Conservation (phyloP, 1,140 invertebrate species). For the Bombus superbus region DNA sequence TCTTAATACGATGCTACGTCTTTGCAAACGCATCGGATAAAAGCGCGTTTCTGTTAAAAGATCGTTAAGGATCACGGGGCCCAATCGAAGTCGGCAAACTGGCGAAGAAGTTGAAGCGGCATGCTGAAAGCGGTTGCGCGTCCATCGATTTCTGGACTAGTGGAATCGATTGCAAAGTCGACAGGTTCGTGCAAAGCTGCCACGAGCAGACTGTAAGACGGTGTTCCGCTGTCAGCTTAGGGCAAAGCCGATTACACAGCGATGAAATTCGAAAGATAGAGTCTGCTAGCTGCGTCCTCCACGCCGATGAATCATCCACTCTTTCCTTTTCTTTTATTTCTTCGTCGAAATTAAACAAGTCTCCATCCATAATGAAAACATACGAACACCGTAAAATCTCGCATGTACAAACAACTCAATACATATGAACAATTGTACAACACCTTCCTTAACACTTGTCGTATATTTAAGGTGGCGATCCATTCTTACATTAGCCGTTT, state of each 20-base stretch:
- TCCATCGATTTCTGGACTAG: neutral
- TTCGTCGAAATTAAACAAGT: neutral
- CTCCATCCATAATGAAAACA: neutral
- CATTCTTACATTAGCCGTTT: too few relatives aligned
- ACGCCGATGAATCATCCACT: neutral
- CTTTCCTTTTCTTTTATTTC: too few relatives aligned
- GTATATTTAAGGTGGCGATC: too few relatives aligned
- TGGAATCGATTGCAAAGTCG: slow-evolving; percentile 49
- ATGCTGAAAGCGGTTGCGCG: neutral
- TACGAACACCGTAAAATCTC: fast-evolving
- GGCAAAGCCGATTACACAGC: slow-evolving; percentile 32
- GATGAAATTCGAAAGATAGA: slow-evolving; percentile 11
- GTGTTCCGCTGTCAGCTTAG: slow-evolving; percentile 43
- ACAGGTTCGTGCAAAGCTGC: slow-evolving; percentile 40
- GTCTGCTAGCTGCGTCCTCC: neutral
- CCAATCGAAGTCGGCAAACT: neutral
- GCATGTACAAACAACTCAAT: too few relatives aligned
- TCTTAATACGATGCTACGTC: neutral
- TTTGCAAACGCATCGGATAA: too few relatives aligned
- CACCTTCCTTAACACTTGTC: too few relatives aligned
- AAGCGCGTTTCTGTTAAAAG: too few relatives aligned
- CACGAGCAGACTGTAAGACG: slow-evolving; percentile 42
- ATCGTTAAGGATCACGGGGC: too few relatives aligned
- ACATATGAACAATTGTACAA: too few relatives aligned
- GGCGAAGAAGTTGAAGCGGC: neutral